Percentiles rank a stretch among this genome's conserved stretches.
Conservation (phyloP, 2,113 vertebrate genomes). For the Mobula hypostoma region DNA sequence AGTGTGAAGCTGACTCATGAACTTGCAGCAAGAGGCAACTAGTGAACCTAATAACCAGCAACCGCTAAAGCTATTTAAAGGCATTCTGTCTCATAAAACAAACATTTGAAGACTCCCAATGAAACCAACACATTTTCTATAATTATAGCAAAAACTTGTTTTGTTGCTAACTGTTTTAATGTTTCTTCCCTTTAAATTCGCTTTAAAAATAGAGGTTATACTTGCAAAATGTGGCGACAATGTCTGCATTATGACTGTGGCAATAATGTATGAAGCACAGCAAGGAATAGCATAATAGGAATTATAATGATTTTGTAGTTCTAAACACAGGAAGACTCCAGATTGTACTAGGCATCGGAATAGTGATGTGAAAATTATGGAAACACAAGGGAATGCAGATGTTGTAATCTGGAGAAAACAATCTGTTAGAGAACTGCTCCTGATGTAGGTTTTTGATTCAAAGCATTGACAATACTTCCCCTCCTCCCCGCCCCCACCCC, state of each 20-base stretch:
- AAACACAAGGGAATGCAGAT: too few relatives aligned
- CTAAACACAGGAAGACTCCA: neutral
- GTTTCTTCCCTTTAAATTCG: neutral
- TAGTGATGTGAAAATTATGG: too few relatives aligned
- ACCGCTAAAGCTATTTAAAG: slow-evolving; percentile 23
- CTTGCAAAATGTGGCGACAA: neutral
- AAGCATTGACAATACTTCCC: too few relatives aligned
- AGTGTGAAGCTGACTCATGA: slow-evolving; percentile 16
- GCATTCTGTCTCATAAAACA: slow-evolving; percentile 11
- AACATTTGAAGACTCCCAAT: neutral
- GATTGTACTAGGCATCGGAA: too few relatives aligned
- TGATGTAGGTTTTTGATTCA: too few relatives aligned
- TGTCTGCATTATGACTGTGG: too few relatives aligned
- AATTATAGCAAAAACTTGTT: slow-evolving; percentile 4
- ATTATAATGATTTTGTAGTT: neutral
- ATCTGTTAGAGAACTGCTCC: too few relatives aligned
- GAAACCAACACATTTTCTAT: neutral
- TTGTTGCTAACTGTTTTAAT: slow-evolving; percentile 25
- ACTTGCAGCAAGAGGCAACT: neutral
- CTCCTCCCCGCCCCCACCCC: too few relatives aligned
- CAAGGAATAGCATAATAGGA: neutral
- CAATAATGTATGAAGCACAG: neutral
- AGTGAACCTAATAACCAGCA: slow-evolving; percentile 6
- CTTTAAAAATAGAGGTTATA: neutral
- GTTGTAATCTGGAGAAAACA: too few relatives aligned